phyloP scores from a whole-genome alignment of 2,888 invertebrate species.

The Cordilura impudica region DNA sequence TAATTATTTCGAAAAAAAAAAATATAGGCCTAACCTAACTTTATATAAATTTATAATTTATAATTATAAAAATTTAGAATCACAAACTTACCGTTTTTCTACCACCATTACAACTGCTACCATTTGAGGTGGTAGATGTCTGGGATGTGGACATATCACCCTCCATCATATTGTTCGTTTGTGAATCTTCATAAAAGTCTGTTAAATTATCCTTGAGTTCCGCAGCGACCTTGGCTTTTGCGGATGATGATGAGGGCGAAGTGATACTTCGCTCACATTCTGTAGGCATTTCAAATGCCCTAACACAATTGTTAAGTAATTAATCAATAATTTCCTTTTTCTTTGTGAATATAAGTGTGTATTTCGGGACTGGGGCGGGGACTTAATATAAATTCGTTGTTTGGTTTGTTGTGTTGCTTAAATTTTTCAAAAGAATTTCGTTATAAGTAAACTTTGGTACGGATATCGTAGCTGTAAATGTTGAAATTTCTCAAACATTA shows the following conservation, averaged over 20 bases:
- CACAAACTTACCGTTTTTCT: conserved; percentile 72
- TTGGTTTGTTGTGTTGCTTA: background rate
- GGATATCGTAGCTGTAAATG: conserved; percentile 45
- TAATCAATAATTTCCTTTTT: conserved; percentile 12
- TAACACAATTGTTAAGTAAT: background rate
- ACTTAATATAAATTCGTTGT: conserved; percentile 54
- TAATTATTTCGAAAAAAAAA: too few species aligned
- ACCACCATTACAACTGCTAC: conserved; percentile 64
- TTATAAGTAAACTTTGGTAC: conserved; percentile 60
- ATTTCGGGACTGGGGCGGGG: background rate
- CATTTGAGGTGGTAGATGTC: conserved; percentile 69
- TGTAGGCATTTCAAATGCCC: conserved; percentile 64
- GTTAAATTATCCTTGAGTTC: conserved; percentile 6
- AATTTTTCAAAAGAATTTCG: conserved; percentile 35
- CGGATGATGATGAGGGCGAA: conserved; percentile 51
- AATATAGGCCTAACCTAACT: too few species aligned
- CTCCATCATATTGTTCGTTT: conserved; percentile 58
- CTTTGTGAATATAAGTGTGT: background rate
- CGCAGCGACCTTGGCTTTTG: conserved; percentile 30
- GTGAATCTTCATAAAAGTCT: conserved; percentile 46
- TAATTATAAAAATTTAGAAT: too few species aligned
- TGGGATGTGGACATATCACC: conserved; percentile 71
- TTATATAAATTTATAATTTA: too few species aligned
- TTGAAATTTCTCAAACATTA: conserved; percentile 29
- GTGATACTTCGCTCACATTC: conserved; percentile 65